Evolutionary conservation across 2,113 vertebrate genomes (phyloP).

Genomic region (Aegithalos caudatus): DNA sequence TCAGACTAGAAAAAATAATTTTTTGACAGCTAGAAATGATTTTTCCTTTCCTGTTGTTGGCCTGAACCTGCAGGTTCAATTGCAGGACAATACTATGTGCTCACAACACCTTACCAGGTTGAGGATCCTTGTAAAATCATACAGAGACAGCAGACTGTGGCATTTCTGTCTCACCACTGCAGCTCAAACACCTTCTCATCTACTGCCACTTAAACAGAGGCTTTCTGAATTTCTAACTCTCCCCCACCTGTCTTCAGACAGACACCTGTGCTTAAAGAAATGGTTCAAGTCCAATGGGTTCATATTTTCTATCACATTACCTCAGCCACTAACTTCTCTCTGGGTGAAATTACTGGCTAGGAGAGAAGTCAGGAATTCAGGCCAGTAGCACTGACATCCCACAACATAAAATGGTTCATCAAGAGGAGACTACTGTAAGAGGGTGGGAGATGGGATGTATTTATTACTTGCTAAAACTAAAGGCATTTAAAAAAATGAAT

Average conservation of each 20-base stretch:
- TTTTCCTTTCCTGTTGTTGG: constrained; percentile 88
- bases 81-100: constrained; percentile 64
- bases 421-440: not conserved
- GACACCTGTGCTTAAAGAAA: constrained; percentile 74
- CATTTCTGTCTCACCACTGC: not conserved
- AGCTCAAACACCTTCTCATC: not conserved
- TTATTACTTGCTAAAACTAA: not conserved
- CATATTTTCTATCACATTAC: not conserved
- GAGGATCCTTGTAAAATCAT: constrained; percentile 82
- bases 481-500: not conserved
- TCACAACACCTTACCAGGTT: constrained; percentile 69
- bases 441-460: not conserved
- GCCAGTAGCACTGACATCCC: not conserved
- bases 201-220: not conserved
- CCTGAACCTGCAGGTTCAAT: constrained; percentile 72
- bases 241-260: not conserved
- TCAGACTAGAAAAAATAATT: not conserved
- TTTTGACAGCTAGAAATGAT: not conserved
- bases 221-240: not conserved
- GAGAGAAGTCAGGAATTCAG: not conserved
- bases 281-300: not conserved
- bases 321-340: not conserved
- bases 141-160: constrained; percentile 48
- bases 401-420: not conserved
- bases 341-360: not conserved